Conservation (phyloP, 2,888 invertebrate species). For the Ctenicera cuprea region DNA sequence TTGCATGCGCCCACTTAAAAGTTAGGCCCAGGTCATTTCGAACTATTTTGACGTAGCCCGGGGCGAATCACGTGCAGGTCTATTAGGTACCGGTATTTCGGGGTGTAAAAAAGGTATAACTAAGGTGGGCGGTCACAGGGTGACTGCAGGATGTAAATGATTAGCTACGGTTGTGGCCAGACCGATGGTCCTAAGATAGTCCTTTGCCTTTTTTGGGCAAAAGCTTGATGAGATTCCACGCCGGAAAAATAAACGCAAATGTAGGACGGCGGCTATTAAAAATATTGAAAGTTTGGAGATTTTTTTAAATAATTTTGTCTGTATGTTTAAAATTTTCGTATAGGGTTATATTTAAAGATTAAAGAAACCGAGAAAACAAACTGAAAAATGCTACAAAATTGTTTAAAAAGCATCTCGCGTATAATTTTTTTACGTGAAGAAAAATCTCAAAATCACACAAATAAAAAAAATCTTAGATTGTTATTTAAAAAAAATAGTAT, state of each 20-base stretch:
- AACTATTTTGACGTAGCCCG: slow-evolving; percentile 65
- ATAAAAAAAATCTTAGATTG: too few relatives aligned
- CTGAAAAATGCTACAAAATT: too few relatives aligned
- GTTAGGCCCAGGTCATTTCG: slow-evolving; percentile 53
- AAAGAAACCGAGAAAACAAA: too few relatives aligned
- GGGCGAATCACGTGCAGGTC: slow-evolving; percentile 72
- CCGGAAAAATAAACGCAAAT: slow-evolving; percentile 45
- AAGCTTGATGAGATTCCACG: slow-evolving; percentile 48
- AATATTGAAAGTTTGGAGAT: not conserved
- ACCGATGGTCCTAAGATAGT: slow-evolving; percentile 47
- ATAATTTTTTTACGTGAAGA: too few relatives aligned
- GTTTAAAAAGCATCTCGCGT: too few relatives aligned
- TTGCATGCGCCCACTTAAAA: slow-evolving; percentile 38
- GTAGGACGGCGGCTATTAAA: not conserved
- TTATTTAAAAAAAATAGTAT: too few relatives aligned
- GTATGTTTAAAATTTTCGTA: too few relatives aligned
- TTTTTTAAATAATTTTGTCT: too few relatives aligned
- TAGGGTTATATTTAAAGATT: too few relatives aligned
- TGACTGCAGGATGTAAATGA: slow-evolving; percentile 69
- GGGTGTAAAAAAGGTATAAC: slow-evolving; percentile 69
- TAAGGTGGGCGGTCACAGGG: slow-evolving; percentile 65
- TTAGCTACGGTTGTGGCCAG: slow-evolving; percentile 66
- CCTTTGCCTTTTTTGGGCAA: slow-evolving; percentile 47
- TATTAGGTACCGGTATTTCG: slow-evolving; percentile 55
- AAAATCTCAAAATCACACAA: too few relatives aligned